phyloP scores from a whole-genome alignment of 2,113 vertebrate species.

The Pimephales promelas region DNA sequence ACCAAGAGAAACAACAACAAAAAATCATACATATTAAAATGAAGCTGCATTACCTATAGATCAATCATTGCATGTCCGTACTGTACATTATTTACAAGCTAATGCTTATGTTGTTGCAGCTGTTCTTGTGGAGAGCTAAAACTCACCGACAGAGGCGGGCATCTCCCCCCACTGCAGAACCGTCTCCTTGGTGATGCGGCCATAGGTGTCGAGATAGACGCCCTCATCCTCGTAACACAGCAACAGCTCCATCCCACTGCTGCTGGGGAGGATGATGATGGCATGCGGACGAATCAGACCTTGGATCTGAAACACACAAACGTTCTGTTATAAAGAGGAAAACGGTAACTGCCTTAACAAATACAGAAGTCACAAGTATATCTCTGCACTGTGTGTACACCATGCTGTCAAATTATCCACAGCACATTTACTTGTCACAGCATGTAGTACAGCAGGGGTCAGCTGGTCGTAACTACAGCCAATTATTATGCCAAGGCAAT shows the following conservation, averaged over 20 bases:
- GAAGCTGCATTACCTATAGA: background rate
- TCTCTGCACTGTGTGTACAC: background rate
- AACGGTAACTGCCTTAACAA: background rate
- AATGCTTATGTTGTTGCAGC: background rate
- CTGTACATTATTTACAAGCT: background rate
- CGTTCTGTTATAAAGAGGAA: background rate
- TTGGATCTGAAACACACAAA: constrained; percentile 18
- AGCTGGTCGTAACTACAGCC: too few species aligned
- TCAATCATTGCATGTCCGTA: background rate
- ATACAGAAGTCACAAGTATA: background rate
- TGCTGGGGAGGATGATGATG: constrained; percentile 93
- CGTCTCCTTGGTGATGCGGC: constrained; percentile 92
- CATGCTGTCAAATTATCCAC: background rate
- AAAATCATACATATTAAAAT: background rate
- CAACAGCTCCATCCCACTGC: constrained; percentile 89
- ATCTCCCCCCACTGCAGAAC: constrained; percentile 95
- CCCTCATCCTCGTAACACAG: constrained; percentile 94
- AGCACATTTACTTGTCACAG: background rate
- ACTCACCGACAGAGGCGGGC: constrained; percentile 90
- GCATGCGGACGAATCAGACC: constrained; percentile 84
- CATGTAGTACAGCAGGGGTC: background rate
- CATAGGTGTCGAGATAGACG: constrained; percentile 90
- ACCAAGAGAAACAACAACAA: background rate
- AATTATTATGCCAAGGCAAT: too few species aligned
- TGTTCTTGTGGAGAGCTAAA: background rate